Base-by-base conservation (phyloP, 2,888 invertebrate species). In the Neuroscelio doddi region DNA sequence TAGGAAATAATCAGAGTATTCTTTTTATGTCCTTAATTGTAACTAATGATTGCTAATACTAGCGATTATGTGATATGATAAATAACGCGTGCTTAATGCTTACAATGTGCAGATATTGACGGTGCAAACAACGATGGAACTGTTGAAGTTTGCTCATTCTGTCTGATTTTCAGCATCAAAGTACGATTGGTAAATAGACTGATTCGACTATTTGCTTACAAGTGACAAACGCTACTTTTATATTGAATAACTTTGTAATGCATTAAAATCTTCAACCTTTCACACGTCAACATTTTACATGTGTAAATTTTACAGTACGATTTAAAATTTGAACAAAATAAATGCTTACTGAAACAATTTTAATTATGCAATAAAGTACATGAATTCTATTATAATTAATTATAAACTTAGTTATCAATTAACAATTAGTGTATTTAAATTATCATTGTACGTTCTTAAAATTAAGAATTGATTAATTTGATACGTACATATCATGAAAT, bases 111-210 rank as follows among this genome's bases (percentile, higher is more conserved):
- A 51, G 63, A 69, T 73, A 72, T 75, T 72, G 71, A 53, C 62
- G 64, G 49, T 65, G 68, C 59, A 73, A 75, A 74, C 66, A 71
- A 36, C 39, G 65, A 45, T 56, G 50, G 34, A 50, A 46, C 56
- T 46, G 62, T 56, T 56, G 47, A 41, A 61, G 62, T 64, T 71
- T 65, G 50, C 59, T 46, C 56, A 70, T 73, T 71, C 64, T 66
- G 57, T 56, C 57, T 70, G 70, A 72, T 71, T 71, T 71, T 63
- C 51, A 67, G 47, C 68, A 65, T 73, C 74, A 75, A 75, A 72
- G 67, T 67, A 32, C 64, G 52, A 42, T 55, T 59, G 49, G 49
- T 51, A 41, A 61, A 63, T 64, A 66, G 17, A 44, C 51, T 47
- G 52, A 55, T 59, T 67, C 42, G 41, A 52, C 41, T 56, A 56